Percentiles rank a stretch among this genome's conserved stretches.
These are phyloP conservation scores for Microplitis demolitor DNA, from an alignment of 1,140 invertebrate species.

Conservation along the genomic window DNA sequence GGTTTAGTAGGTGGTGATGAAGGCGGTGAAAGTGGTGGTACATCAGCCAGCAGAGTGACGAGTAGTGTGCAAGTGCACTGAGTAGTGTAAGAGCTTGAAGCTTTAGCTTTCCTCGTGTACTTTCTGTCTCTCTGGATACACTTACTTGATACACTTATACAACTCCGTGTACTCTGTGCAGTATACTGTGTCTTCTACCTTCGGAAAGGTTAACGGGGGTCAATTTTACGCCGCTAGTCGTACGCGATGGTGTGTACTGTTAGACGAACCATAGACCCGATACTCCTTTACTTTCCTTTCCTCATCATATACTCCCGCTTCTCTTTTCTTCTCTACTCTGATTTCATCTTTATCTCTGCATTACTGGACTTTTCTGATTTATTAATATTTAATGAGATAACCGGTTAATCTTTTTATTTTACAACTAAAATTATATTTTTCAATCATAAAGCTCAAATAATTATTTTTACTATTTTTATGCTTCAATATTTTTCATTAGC, in stretches of 20 bases:
- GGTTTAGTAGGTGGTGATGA: no score
- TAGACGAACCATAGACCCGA: not conserved
- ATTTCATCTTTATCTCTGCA: not conserved
- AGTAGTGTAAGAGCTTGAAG: not conserved
- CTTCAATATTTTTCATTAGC: no score
- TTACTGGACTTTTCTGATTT: not conserved
- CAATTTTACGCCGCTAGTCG: conserved; percentile 19
- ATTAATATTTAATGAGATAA: conserved; percentile 14
- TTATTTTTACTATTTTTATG: no score
- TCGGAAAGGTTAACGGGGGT: conserved; percentile 22
- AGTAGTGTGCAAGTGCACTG: no score
- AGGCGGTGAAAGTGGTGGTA: not conserved
- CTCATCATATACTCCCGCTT: no score
- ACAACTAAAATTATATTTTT: no score
- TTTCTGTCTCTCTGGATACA: not conserved
- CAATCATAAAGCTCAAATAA: no score
- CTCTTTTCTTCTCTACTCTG: not conserved
- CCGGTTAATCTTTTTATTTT: not conserved
- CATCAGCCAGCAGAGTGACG: not conserved
- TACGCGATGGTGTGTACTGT: conserved; percentile 10
- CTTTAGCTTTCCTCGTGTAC: not conserved
- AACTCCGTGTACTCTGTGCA: no score
- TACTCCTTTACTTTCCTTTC: not conserved
- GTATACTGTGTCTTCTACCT: not conserved
- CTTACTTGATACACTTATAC: not conserved